Evolutionary conservation across 2,113 vertebrate species (phyloP), one percentile per base, ranked within the genome.

Genomic region (Stictonetta naevosa): DNA sequence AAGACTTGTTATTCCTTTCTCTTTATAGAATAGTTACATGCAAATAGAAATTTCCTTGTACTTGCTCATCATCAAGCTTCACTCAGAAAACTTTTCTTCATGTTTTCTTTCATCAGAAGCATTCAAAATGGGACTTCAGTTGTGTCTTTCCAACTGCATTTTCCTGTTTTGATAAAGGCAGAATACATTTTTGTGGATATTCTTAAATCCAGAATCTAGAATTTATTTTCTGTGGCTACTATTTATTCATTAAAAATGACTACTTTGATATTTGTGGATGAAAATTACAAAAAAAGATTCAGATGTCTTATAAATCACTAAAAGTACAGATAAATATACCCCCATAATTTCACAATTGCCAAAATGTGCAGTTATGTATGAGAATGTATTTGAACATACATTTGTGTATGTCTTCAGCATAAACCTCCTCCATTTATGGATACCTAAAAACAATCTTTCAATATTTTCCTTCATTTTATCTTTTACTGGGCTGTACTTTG

Each of bases 401-500:
- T 82, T 76, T 20, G 3, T 42, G 26, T 66, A 78, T 16, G 48
- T 79, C 10, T 69, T 83, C 86, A 79, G 36, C 22, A 36, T 82
- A 40, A 38, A 58, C 76, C 66, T 87, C 19, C 10, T 83, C 38
- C 66, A 15, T 53, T 74, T 75, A 21, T 67, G 21, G 18, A 46
- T 73, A 77, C 21, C 59, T 60, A 20, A 75, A 85, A 90, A 36
- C 40, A 66, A 29, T 38, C 15, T 81, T 84, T 17, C 26, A 26
- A 1, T 83, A 60, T 75, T 80, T 85, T 79, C 22, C 58, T 86
- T 81, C 36, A 22, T 77, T 40, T 83, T 74, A 8, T 29, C 31
- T 69, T 59, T 67, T 23, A 94, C 6, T 75, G 55, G 42, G 25
- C 17, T 69, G 55, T 96, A 93, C 94, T 85, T 93, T 93, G 91